phyloP scores from a whole-genome alignment of 2,888 invertebrate genomes.

The Lasioglossum pauxillum region DNA sequence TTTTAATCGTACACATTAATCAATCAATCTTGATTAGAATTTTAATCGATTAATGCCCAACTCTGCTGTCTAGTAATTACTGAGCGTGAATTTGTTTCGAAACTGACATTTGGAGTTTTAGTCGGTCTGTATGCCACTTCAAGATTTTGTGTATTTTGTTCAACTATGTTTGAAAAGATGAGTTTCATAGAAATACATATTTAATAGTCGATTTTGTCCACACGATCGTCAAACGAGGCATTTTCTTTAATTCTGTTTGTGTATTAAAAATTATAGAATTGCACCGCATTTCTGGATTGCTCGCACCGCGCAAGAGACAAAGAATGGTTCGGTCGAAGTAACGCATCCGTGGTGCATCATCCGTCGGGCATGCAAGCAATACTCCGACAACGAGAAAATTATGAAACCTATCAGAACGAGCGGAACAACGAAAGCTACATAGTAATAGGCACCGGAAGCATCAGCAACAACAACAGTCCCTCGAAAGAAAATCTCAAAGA shows the following conservation, averaged over 20 bases:
- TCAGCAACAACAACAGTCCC: background rate
- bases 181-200: too few species aligned
- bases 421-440: conserved; percentile 39
- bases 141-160: too few species aligned
- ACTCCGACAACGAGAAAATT: conserved; percentile 39
- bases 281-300: conserved; percentile 74
- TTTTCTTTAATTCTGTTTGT: background rate
- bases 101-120: background rate
- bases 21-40: too few species aligned
- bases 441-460: conserved; percentile 32
- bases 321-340: conserved; percentile 69
- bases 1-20: too few species aligned
- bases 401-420: conserved; percentile 34
- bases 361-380: conserved; percentile 44
- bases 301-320: conserved; percentile 68
- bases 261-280: conserved; percentile 69
- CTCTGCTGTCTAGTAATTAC: background rate
- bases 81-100: background rate
- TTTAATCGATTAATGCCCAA: too few species aligned
- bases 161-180: too few species aligned
- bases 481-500: conserved; percentile 16
- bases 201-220: too few species aligned
- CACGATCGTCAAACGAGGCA: too few species aligned
- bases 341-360: conserved; percentile 26
- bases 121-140: too few species aligned